Conservation (phyloP, 2,113 vertebrate species). For the Centropus bengalensis region DNA sequence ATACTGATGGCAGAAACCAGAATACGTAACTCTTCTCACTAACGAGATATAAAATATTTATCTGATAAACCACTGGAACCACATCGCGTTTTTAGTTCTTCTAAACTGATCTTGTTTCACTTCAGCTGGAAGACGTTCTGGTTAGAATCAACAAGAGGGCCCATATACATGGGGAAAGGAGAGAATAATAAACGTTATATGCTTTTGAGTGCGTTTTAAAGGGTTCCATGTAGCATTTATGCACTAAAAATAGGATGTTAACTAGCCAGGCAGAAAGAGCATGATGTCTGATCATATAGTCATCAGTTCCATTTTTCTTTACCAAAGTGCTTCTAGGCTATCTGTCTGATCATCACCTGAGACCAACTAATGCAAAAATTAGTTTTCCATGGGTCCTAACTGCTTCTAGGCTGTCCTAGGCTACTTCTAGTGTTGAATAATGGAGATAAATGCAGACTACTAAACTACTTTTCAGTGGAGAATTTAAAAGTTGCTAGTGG, state of each 20-base stretch:
- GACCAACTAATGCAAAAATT: slow-evolving; percentile 67
- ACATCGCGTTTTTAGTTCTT: background rate
- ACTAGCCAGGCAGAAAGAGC: slow-evolving; percentile 69
- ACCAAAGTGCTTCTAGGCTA: slow-evolving; percentile 51
- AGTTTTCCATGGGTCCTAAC: slow-evolving; percentile 44
- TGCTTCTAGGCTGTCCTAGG: slow-evolving; percentile 36
- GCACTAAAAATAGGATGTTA: slow-evolving; percentile 56
- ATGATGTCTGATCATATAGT: slow-evolving; percentile 63
- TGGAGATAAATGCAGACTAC: slow-evolving; percentile 24
- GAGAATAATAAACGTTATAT: slow-evolving; percentile 39
- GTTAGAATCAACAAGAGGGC: slow-evolving; percentile 3
- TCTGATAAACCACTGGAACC: background rate
- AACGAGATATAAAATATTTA: background rate
- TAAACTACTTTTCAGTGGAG: slow-evolving; percentile 22
- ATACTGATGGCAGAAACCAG: background rate
- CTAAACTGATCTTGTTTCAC: background rate
- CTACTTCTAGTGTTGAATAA: slow-evolving; percentile 46
- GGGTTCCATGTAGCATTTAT: slow-evolving; percentile 55
- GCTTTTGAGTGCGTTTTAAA: slow-evolving; percentile 59
- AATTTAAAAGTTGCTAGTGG: slow-evolving; percentile 37
- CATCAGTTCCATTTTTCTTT: slow-evolving; percentile 71
- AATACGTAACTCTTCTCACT: background rate
- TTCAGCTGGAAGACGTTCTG: background rate
- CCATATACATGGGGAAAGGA: background rate
- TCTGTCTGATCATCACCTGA: slow-evolving; percentile 48